phyloP scores from a whole-genome alignment of 2,888 invertebrate species.

The Altica lythri region DNA sequence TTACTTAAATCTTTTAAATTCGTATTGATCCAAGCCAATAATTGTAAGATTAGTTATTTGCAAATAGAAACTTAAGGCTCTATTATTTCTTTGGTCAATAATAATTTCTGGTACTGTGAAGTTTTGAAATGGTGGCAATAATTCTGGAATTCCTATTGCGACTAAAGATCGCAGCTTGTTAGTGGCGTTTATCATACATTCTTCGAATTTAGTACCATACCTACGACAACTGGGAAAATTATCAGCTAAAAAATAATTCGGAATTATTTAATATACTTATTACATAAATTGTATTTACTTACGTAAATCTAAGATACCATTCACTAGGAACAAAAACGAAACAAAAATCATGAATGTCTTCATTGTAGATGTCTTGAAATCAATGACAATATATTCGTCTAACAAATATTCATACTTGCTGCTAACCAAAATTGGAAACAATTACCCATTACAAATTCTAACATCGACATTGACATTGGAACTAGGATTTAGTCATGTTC shows the following conservation, averaged over 20 bases:
- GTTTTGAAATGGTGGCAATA: conserved; percentile 14
- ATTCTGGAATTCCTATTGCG: conserved; percentile 20
- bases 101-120: conserved; percentile 27
- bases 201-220: conserved; percentile 23
- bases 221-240: conserved; percentile 32
- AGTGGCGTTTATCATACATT: conserved; percentile 31
- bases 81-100: conserved; percentile 27
- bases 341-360: not conserved
- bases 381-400: not conserved
- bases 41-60: conserved; percentile 22
- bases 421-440: not conserved
- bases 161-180: conserved; percentile 27
- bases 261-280: not conserved
- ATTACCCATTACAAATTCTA: not conserved
- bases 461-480: not conserved
- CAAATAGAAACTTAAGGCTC: conserved; percentile 24
- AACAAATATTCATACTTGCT: not conserved
- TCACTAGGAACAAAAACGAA: not conserved
- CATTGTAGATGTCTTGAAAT: not conserved
- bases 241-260: conserved; percentile 21
- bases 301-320: not conserved
- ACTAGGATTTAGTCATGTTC: not conserved
- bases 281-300: no score
- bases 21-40: conserved; percentile 26
- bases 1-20: conserved; percentile 30